A percentile compares a stretch with the other conserved stretches of the same genome.
Evolutionary conservation across 2,797 vertebrate species (phyloP).

Genomic region (Fistularia commersonii): DNA sequence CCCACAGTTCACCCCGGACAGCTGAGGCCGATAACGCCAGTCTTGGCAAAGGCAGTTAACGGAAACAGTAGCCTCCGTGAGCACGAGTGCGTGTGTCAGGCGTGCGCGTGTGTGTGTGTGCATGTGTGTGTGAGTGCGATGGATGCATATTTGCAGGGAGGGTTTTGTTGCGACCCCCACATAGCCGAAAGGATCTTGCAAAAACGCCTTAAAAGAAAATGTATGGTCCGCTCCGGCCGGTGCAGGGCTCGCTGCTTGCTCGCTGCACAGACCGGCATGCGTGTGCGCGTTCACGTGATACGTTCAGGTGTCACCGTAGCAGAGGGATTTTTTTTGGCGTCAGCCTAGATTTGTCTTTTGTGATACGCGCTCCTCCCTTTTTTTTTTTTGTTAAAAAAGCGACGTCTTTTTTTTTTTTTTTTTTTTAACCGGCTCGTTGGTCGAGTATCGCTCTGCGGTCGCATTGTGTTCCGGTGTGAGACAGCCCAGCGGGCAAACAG

Average conservation of each 20-base stretch:
- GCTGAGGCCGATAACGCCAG: constrained; percentile 39
- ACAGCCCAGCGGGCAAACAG: too few relatives aligned
- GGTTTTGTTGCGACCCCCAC: constrained; percentile 28
- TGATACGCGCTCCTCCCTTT: constrained; percentile 41
- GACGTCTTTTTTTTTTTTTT: too few relatives aligned
- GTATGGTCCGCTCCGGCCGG: constrained; percentile 38
- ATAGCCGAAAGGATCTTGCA: constrained; percentile 33
- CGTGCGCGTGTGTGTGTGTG: constrained; percentile 7
- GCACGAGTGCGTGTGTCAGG: constrained; percentile 7
- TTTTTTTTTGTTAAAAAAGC: constrained; percentile 15
- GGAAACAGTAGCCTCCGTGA: constrained; percentile 16
- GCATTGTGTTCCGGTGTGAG: constrained; percentile 24
- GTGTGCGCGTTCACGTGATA: too few relatives aligned
- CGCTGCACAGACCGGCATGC: background rate
- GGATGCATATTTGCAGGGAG: constrained; percentile 4
- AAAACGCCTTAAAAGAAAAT: constrained; percentile 46
- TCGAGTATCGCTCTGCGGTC: constrained; percentile 28
- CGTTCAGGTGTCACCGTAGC: too few relatives aligned
- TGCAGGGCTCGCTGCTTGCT: constrained; percentile 12
- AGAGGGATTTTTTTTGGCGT: constrained; percentile 37
- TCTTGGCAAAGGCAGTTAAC: constrained; percentile 35
- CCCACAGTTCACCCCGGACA: constrained; percentile 35
- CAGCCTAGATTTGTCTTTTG: constrained; percentile 33
- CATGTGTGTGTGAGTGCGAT: constrained; percentile 15
- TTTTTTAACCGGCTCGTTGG: constrained; percentile 14